A percentile compares a stretch with the other conserved stretches of the same genome.
Conservation (phyloP, 2,797 vertebrate species). For the Cichlasoma orientale region DNA sequence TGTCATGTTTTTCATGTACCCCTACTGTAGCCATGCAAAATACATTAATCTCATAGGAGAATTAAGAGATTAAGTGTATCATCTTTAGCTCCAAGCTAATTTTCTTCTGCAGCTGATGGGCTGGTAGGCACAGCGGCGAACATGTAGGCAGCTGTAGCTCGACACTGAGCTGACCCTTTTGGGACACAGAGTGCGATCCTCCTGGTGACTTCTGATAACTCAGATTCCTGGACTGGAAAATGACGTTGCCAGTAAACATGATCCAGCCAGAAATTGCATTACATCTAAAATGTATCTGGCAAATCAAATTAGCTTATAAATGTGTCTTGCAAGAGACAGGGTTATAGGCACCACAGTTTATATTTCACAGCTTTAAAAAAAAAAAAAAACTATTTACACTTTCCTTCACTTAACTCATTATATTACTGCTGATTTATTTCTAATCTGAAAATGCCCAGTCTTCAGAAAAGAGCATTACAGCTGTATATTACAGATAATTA, state of each 20-base stretch:
- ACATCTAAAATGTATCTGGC: neutral
- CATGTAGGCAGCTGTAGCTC: fast-evolving
- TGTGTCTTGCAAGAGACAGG: neutral
- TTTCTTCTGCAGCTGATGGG: neutral
- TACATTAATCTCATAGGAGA: neutral
- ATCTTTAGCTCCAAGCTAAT: neutral
- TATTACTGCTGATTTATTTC: conserved; percentile 19
- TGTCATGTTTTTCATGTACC: neutral
- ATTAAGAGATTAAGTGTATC: fast-evolving
- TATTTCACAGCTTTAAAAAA: neutral
- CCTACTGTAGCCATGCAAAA: neutral
- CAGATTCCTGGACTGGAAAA: neutral
- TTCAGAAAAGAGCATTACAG: conserved; percentile 35
- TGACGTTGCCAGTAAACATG: neutral
- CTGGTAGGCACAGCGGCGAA: no score
- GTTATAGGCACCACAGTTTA: neutral
- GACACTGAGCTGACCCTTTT: neutral
- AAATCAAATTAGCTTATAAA: conserved; percentile 1
- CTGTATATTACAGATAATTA: conserved; percentile 53
- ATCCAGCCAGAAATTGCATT: neutral
- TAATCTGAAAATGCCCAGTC: conserved; percentile 18
- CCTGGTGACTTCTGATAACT: neutral
- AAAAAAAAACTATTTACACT: neutral
- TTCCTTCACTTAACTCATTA: neutral
- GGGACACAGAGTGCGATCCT: neutral